Evolutionary conservation across 1,140 invertebrate species (phyloP).

Genomic region (Drosophila pseudoobscura): DNA sequence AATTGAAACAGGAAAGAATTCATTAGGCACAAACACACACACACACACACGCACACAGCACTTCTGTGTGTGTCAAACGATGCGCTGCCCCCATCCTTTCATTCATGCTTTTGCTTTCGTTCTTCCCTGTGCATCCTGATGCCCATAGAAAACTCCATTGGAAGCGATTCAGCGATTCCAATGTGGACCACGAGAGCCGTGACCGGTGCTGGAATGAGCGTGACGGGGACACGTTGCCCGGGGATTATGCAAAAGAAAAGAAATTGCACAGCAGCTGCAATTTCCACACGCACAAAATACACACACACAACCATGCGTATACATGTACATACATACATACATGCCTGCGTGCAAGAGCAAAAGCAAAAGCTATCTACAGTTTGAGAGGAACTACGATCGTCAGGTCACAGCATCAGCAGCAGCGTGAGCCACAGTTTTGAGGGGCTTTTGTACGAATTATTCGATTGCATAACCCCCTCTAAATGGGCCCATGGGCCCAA

Average conservation of each 20-base stretch:
- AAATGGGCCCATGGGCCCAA: conserved; percentile 44
- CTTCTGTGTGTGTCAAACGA: conserved; percentile 61
- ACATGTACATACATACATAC: neutral
- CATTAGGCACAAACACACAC: conserved; percentile 10
- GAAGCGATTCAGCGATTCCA: too few species aligned
- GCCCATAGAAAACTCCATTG: neutral
- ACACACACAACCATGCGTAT: neutral
- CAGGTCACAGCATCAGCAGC: neutral
- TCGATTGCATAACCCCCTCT: conserved; percentile 32
- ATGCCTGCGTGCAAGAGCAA: conserved; percentile 2
- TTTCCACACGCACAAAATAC: conserved; percentile 8
- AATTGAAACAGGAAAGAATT: conserved; percentile 37
- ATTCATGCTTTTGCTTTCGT: neutral
- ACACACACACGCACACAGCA: conserved; percentile 4
- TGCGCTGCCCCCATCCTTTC: conserved; percentile 19
- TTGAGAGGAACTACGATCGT: conserved; percentile 2
- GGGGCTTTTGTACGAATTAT: conserved; percentile 12
- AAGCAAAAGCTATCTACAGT: conserved; percentile 22
- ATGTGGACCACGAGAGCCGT: too few species aligned
- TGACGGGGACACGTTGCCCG: conserved; percentile 65
- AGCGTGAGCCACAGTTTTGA: conserved; percentile 15
- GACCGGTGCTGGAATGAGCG: conserved; percentile 48
- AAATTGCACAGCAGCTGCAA: conserved; percentile 62
- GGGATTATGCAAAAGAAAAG: conserved; percentile 73
- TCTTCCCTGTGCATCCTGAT: neutral